Evolutionary conservation across 2,888 invertebrate species (phyloP).

Genomic region (Spisula subtruncata): DNA sequence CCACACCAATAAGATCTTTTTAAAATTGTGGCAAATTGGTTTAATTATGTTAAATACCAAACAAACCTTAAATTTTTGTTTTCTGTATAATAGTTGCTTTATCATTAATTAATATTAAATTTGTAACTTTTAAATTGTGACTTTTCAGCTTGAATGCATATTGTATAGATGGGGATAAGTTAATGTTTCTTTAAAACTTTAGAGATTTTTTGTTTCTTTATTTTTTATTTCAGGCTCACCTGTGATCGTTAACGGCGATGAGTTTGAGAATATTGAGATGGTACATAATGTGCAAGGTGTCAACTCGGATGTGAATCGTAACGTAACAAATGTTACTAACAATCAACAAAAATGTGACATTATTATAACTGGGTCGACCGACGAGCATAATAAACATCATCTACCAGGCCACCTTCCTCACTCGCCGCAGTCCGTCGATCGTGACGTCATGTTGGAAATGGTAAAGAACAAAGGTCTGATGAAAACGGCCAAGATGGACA

Average conservation of each 20-base stretch:
- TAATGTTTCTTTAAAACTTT: not conserved
- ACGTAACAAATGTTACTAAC: conserved; percentile 51
- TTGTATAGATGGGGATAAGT: no score
- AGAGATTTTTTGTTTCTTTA: not conserved
- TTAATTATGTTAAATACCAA: no score
- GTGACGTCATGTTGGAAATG: conserved; percentile 98
- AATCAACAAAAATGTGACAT: conserved; percentile 81
- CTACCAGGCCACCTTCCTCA: conserved; percentile 82
- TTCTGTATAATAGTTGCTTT: no score
- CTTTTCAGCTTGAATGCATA: no score
- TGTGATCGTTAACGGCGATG: conserved; percentile 87
- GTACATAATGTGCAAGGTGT: conserved; percentile 50
- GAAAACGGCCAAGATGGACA: conserved; percentile 71
- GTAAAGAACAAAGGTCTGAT: conserved; percentile 96
- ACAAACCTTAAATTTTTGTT: no score
- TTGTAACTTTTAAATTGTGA: no score
- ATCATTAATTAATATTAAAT: no score
- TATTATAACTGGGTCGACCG: conserved; percentile 78
- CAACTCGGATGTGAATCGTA: conserved; percentile 75
- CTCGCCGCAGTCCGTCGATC: conserved; percentile 80
- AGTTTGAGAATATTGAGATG: conserved; percentile 87
- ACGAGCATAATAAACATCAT: conserved; percentile 38
- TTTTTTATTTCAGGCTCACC: conserved; percentile 84
- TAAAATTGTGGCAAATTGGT: no score
- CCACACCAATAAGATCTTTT: no score